phyloP scores from a whole-genome alignment of 1,140 invertebrate genomes.

The Drosophila subobscura region DNA sequence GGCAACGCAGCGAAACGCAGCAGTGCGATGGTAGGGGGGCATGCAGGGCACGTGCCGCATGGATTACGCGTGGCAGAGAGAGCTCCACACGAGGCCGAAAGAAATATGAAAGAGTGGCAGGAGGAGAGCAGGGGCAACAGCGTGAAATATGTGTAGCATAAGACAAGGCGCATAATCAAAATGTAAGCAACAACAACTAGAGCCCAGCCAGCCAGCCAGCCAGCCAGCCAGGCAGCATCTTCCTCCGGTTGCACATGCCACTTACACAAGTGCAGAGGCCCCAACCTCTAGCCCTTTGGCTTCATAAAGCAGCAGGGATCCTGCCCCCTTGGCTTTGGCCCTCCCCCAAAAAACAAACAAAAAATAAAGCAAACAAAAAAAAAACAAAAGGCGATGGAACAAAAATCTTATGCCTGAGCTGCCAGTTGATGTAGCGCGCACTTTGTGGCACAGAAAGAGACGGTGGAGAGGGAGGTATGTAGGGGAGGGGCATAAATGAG shows the following conservation, averaged over 20 bases:
- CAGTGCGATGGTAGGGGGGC: background rate
- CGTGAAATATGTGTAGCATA: conserved; percentile 78
- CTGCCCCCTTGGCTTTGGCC: background rate
- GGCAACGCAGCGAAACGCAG: conserved; percentile 39
- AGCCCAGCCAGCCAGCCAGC: background rate
- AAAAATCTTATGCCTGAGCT: conserved; percentile 59
- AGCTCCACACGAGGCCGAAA: conserved; percentile 36
- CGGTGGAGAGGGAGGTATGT: conserved; percentile 1
- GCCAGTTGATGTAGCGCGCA: conserved; percentile 60
- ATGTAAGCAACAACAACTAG: conserved; percentile 50
- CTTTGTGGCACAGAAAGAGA: conserved; percentile 18
- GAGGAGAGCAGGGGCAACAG: conserved; percentile 10
- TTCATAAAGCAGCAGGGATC: conserved; percentile 33
- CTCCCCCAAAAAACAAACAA: background rate
- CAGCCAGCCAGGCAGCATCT: background rate
- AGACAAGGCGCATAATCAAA: conserved; percentile 81
- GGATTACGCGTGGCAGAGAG: conserved; percentile 54
- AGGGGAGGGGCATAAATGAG: conserved; percentile 11
- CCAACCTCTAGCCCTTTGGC: background rate
- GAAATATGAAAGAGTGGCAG: conserved; percentile 38
- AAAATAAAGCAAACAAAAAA: background rate
- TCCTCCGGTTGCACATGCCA: conserved; percentile 46
- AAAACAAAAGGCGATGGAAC: conserved; percentile 51
- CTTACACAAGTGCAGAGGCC: conserved; percentile 38
- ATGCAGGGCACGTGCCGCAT: conserved; percentile 58